Evolutionary conservation across 1,140 invertebrate species (phyloP), one percentile per base, ranked within the genome.

Genomic region (Saccostrea cuccullata): DNA sequence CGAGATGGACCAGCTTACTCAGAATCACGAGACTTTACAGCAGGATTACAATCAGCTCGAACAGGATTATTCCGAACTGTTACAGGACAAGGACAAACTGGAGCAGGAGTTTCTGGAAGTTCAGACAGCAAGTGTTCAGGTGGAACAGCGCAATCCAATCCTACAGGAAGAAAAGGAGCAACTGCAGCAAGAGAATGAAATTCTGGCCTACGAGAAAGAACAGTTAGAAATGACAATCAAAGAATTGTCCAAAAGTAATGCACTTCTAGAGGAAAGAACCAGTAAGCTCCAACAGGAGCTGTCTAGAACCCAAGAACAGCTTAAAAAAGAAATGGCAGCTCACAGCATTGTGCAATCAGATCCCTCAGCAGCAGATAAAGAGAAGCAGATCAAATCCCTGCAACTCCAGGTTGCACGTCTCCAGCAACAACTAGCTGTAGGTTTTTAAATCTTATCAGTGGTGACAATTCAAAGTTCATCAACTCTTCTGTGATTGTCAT

Each of bases 11-110:
- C 91, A 92, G 40, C 73, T 92, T 3, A 85, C 91, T 56, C 88
- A 90, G 40, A 90, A 93, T 85, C 90, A 92, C 47, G 93, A 94
- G 26, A 91, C 88, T 30, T 73, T 93, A 58, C 92, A 92, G 26
- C 92, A 92, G 82, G 93, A 94, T 55, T 93, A 91, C 77, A 91
- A 56, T n/a, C 93, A 93, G 88, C 85, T 93, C 20, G 91, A 92
- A 67, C 90, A 92, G 40, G 93, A 94, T 77, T 94, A 92, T 91
- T 90, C 91, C 26, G 93, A 93, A 55, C 73, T 94, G 20, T 87
- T 94, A 17, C 90, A 89, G 36, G 93, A 93, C 40, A 94, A 94
- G 82, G 93, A 93, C 70, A 91, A 91, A 67, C 73, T 94, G 15
- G 93, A 94, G 86, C 90, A 92, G 84, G 92, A 92, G 40, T 90